Conservation (phyloP, 2,113 vertebrate genomes). For the Catagonus wagneri region DNA sequence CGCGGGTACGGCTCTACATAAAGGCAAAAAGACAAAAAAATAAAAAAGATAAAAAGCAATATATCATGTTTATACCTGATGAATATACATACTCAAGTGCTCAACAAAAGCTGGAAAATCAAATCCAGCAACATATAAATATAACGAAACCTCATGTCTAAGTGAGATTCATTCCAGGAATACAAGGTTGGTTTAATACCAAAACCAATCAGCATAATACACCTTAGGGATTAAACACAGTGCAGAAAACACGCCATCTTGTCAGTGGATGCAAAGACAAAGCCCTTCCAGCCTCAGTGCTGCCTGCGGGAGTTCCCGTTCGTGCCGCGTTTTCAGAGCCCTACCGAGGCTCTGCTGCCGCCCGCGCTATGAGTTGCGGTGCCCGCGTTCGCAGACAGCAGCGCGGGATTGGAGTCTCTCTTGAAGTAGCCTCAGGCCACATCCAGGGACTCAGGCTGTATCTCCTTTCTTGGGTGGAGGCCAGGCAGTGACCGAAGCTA, state of each 20-base stretch:
- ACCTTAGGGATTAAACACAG: too few species aligned
- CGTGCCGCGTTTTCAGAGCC: fast-evolving
- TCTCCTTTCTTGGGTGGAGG: neutral
- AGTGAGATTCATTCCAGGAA: neutral
- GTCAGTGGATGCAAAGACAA: neutral
- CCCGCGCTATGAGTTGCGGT: too few species aligned
- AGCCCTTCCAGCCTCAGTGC: fast-evolving
- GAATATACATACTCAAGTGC: neutral
- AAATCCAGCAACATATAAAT: neutral
- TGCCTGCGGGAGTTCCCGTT: neutral
- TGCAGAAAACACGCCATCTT: fast-evolving
- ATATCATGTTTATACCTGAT: neutral
- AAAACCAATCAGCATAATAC: neutral
- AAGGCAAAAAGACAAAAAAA: too few species aligned
- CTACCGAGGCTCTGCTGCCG: fast-evolving
- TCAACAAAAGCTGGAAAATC: neutral
- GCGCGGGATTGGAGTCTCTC: neutral
- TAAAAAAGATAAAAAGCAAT: neutral
- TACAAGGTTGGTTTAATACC: neutral
- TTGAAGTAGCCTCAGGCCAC: too few species aligned
- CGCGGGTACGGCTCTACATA: too few species aligned
- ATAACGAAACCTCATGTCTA: neutral
- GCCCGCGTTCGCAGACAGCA: neutral
- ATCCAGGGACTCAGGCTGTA: neutral
- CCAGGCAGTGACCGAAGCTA: neutral